phyloP scores from a whole-genome alignment of 2,797 vertebrate species.

The Coreius guichenoti region DNA sequence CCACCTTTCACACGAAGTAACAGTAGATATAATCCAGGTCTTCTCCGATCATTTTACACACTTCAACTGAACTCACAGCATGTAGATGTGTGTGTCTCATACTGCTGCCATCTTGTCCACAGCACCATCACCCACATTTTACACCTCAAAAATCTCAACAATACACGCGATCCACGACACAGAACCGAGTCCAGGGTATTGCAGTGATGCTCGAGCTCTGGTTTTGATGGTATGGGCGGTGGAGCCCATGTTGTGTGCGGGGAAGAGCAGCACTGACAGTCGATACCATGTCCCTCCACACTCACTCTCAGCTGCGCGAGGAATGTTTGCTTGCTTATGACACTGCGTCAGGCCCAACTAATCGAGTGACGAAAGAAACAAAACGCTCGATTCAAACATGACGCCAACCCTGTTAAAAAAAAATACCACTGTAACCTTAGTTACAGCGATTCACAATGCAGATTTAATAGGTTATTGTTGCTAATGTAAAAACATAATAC shows the following conservation, averaged over 20 bases:
- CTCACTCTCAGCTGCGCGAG: conserved; percentile 72
- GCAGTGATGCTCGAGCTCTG: conserved; percentile 65
- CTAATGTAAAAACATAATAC: neutral
- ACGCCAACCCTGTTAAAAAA: neutral
- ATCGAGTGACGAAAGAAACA: conserved; percentile 49
- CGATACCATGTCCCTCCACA: conserved; percentile 78
- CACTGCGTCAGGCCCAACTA: conserved; percentile 72
- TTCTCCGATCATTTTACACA: conserved; percentile 87
- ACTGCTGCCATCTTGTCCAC: conserved; percentile 95
- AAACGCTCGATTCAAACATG: neutral
- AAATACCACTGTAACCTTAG: neutral
- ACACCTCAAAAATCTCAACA: conserved; percentile 75
- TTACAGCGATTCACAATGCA: conserved; percentile 2
- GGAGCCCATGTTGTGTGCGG: conserved; percentile 72
- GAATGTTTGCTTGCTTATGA: conserved; percentile 81
- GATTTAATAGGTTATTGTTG: neutral
- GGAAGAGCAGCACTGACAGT: conserved; percentile 66
- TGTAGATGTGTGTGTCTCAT: conserved; percentile 77
- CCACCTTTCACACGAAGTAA: conserved; percentile 86
- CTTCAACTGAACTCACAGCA: conserved; percentile 79
- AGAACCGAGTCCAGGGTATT: conserved; percentile 63
- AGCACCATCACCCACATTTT: conserved; percentile 80
- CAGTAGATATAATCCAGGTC: conserved; percentile 81
- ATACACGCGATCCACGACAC: conserved; percentile 63
- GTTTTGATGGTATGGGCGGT: conserved; percentile 67